Evolutionary conservation across 1,140 invertebrate genomes (phyloP).

Genomic region (Sipha flava): DNA sequence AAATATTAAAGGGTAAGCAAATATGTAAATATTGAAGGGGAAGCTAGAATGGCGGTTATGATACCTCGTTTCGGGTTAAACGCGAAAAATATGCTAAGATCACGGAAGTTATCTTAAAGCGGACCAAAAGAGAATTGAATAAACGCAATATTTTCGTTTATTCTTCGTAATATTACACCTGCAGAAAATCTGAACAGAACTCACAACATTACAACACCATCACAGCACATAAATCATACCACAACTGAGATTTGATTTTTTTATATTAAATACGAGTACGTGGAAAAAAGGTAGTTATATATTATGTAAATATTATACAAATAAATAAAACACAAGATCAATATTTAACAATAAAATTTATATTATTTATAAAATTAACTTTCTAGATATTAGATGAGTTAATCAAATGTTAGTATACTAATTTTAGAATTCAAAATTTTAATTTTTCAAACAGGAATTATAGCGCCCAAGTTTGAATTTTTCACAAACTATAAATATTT

Average conservation of each 20-base stretch:
- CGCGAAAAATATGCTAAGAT: conserved; percentile 33
- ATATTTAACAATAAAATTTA: no score
- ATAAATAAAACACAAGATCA: no score
- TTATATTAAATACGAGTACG: not conserved
- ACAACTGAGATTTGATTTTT: not conserved
- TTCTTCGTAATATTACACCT: not conserved
- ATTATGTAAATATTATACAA: no score
- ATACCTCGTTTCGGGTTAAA: conserved; percentile 31
- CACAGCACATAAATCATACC: not conserved
- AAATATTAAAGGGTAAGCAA: not conserved
- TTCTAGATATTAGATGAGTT: no score
- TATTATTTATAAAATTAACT: no score
- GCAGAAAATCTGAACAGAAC: not conserved
- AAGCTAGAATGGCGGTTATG: not conserved
- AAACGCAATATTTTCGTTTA: not conserved
- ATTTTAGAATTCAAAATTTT: no score
- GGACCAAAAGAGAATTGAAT: conserved; percentile 23
- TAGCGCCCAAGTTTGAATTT: no score
- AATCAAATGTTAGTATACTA: no score
- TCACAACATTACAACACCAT: not conserved
- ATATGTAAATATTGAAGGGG: not conserved
- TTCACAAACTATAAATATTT: no score
- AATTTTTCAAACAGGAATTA: no score
- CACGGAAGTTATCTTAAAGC: not conserved
- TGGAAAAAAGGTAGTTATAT: not conserved